Percentiles rank a stretch among this genome's conserved stretches.
phyloP scores from a whole-genome alignment of 2,113 vertebrate species.

The Antechinus flavipes region DNA sequence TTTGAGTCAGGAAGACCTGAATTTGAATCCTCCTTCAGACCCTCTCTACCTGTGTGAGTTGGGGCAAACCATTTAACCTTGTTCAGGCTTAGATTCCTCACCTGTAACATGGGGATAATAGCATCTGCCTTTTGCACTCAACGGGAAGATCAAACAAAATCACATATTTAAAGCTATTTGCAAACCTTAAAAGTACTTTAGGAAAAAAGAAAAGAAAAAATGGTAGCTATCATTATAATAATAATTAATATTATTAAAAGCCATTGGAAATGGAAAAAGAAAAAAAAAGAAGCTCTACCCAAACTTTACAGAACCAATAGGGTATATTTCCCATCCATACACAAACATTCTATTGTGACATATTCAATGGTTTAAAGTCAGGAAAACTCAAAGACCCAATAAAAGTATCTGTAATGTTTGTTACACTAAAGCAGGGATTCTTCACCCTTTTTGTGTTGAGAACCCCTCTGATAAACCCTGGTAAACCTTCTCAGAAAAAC shows the following conservation, averaged over 20 bases:
- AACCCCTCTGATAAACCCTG: not conserved
- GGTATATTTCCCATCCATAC: too few species aligned
- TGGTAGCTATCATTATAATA: not conserved
- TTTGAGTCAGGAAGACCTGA: not conserved
- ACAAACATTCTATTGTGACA: too few species aligned
- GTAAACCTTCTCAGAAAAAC: not conserved
- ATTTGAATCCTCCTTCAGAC: not conserved
- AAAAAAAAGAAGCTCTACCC: not conserved
- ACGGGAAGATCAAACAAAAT: not conserved
- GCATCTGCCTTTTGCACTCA: not conserved
- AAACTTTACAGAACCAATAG: too few species aligned
- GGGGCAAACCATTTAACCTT: not conserved
- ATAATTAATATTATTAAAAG: not conserved
- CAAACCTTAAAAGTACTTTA: not conserved
- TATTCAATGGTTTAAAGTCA: too few species aligned
- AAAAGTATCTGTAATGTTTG: not conserved
- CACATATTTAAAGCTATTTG: not conserved
- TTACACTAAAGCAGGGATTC: not conserved
- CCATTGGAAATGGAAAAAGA: not conserved
- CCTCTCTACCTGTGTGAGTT: not conserved
- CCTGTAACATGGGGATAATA: not conserved
- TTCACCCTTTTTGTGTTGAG: not conserved
- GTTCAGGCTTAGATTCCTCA: not conserved
- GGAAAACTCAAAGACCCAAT: too few species aligned
- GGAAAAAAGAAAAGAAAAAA: too few species aligned